A percentile compares a stretch with the other conserved stretches of the same genome.
Evolutionary conservation across 2,888 invertebrate species (phyloP).

Genomic region (Polymixis lichenea): DNA sequence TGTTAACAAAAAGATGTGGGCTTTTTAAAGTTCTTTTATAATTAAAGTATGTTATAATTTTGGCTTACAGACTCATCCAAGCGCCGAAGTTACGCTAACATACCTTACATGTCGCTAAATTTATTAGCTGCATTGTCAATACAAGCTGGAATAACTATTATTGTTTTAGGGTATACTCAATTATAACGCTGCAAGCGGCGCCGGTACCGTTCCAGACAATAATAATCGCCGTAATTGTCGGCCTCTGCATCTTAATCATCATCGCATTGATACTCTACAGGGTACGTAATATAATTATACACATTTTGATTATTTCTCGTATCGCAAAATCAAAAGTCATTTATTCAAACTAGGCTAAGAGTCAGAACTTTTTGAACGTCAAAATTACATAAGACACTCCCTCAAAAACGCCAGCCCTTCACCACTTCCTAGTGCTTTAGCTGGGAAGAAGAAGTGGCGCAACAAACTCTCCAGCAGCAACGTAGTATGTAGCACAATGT

Average conservation of each 20-base stretch:
- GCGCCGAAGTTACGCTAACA: not conserved
- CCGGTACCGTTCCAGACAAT: constrained; percentile 75
- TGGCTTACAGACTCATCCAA: not conserved
- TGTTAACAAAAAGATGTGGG: too few species aligned
- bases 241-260: constrained; percentile 72
- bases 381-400: too few species aligned
- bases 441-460: too few species aligned
- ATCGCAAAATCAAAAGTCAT: too few species aligned
- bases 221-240: constrained; percentile 73
- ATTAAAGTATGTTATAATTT: not conserved
- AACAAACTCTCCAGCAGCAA: too few species aligned
- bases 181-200: constrained; percentile 54
- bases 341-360: too few species aligned
- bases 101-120: not conserved
- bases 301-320: not conserved
- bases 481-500: not conserved
- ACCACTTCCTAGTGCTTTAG: too few species aligned
- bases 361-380: too few species aligned
- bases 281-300: constrained; percentile 66
- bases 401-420: too few species aligned
- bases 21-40: not conserved
- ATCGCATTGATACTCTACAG: constrained; percentile 73
- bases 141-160: not conserved
- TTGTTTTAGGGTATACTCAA: constrained; percentile 66
- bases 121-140: not conserved